Evolutionary conservation across 1,140 invertebrate genomes (phyloP), one percentile per base, ranked within the genome.

Genomic region (Nasonia longicornis): DNA sequence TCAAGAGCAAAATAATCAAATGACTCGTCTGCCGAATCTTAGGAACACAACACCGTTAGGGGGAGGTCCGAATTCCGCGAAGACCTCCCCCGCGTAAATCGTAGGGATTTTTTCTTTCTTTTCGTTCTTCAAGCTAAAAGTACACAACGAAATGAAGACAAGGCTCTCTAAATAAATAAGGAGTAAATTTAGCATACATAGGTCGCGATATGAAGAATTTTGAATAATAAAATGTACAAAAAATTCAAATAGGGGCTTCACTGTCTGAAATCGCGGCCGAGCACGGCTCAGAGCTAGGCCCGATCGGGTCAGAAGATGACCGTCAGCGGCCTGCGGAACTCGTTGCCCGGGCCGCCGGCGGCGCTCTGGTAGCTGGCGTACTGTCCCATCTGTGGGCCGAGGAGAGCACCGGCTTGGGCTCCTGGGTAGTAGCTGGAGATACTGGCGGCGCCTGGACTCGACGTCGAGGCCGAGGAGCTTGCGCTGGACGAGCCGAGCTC

Each of bases 271-370:
- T 63, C n/a, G 63, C 71, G 58, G 75, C 84, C 86, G 71, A 88
- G 82, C 72, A 88, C 83, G 69, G 87, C 86, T 89, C 85, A 86
- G 74, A 89, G 86, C 88, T 90, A 90, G 31, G 87, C 83, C 86
- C 90, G 91, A 85, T 95, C 94, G 93, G 95, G 95, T 96, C 95
- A 97, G 93, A 96, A 96, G 93, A 96, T 96, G 81, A 96, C 95
- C 58, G 95, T 95, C 14, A 96, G 89, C 2, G 96, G 96, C 86
- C 95, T 92, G 78, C 95, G 91, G 89, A 96, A 96, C 86, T 96
- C 96, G 26, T 93, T 90, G 83, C 93, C 91, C 82, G 92, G 42
- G 0, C 92, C 35, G 89, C 86, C 63, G 86, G 84, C 87, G 45
- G 91, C 90, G 1, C 92, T 88, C 86, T 93, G 94, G 85, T 93